phyloP scores from a whole-genome alignment of 2,888 invertebrate genomes.

The Epinotia demarniana region DNA sequence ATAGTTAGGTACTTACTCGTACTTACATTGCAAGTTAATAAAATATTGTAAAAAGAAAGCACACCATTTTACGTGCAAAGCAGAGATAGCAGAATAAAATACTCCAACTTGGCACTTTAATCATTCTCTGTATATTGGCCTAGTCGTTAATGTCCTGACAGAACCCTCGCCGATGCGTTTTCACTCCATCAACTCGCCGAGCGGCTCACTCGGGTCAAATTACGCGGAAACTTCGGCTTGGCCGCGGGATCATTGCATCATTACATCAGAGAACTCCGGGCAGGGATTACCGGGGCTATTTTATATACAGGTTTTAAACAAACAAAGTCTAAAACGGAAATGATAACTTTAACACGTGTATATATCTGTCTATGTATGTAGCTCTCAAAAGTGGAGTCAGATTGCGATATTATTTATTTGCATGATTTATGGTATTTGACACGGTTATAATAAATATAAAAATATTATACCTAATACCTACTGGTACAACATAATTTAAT shows the following conservation, averaged over 20 bases:
- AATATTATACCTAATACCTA: too few relatives aligned
- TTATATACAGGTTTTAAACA: neutral
- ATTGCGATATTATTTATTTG: too few relatives aligned
- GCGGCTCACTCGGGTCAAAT: conserved; percentile 27
- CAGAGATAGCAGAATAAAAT: too few relatives aligned
- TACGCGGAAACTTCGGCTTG: conserved; percentile 17
- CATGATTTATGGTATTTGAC: too few relatives aligned
- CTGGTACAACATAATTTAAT: too few relatives aligned
- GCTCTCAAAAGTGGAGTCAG: too few relatives aligned
- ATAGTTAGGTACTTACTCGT: too few relatives aligned
- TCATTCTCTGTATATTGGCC: conserved; percentile 1
- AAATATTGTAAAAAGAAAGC: neutral
- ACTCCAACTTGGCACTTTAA: conserved; percentile 7
- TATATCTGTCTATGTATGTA: too few relatives aligned
- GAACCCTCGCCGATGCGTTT: conserved; percentile 6
- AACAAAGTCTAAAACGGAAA: too few relatives aligned
- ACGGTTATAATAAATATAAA: too few relatives aligned
- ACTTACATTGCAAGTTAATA: too few relatives aligned
- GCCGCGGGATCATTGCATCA: conserved; percentile 16
- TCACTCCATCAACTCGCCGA: conserved; percentile 21
- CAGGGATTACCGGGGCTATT: neutral
- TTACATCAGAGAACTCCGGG: conserved; percentile 9
- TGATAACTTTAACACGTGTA: too few relatives aligned
- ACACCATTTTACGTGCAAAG: neutral
- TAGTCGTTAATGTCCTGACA: conserved; percentile 16